phyloP scores from a whole-genome alignment of 2,888 invertebrate genomes.

The Harmothoe impar region DNA sequence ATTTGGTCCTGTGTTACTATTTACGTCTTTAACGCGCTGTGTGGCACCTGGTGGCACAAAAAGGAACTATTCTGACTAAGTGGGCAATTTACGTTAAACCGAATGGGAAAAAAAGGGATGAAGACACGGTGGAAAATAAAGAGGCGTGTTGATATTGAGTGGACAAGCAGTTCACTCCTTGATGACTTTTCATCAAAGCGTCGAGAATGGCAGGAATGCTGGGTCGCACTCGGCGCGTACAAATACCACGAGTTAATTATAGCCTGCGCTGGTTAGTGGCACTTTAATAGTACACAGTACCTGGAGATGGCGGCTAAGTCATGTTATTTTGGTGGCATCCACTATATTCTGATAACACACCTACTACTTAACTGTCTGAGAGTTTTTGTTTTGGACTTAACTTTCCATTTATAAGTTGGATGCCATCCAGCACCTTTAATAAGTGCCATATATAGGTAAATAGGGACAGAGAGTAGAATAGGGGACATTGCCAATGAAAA shows the following conservation, averaged over 20 bases:
- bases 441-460: too few relatives aligned
- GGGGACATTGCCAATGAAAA: too few relatives aligned
- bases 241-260: slow-evolving; percentile 14
- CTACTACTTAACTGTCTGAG: too few relatives aligned
- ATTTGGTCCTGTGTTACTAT: background rate
- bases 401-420: too few relatives aligned
- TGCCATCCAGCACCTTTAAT: too few relatives aligned
- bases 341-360: background rate
- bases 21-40: background rate
- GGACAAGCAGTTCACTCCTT: background rate
- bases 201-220: background rate
- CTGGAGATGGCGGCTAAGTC: background rate
- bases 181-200: slow-evolving; percentile 8
- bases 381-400: too few relatives aligned
- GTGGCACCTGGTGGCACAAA: background rate
- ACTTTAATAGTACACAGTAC: background rate
- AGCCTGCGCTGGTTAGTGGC: background rate
- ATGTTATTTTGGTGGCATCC: background rate
- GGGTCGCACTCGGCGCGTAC: background rate
- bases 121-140: background rate
- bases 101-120: background rate
- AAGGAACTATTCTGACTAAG: slow-evolving; percentile 20
- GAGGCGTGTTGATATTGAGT: background rate
- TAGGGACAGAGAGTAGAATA: too few relatives aligned
- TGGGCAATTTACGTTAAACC: slow-evolving; percentile 9